phyloP scores from a whole-genome alignment of 2,113 vertebrate genomes.

The Dasyornis broadbenti region DNA sequence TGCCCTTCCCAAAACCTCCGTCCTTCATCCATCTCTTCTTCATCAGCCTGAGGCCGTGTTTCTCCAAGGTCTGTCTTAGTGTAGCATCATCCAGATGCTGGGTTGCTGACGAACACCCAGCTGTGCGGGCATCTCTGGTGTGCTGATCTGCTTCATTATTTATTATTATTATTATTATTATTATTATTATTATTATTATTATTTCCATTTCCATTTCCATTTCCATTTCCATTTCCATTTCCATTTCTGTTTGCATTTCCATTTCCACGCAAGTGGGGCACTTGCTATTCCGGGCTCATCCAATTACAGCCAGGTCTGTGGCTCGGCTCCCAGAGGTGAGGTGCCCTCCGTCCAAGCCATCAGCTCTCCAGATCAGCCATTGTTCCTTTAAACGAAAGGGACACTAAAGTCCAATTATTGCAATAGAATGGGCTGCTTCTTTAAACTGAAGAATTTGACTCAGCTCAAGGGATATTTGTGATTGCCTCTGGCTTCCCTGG shows the following conservation, averaged over 20 bases:
- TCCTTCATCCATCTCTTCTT: background rate
- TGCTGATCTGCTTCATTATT: background rate
- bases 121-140: background rate
- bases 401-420: constrained; percentile 66
- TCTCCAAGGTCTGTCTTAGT: background rate
- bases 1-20: background rate
- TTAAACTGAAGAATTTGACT: constrained; percentile 64
- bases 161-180: background rate
- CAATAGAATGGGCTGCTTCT: constrained; percentile 48
- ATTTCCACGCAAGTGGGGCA: background rate
- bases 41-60: background rate
- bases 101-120: background rate
- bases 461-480: constrained; percentile 68
- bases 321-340: constrained; percentile 11
- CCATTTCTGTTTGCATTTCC: background rate
- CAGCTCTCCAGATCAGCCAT: constrained; percentile 26
- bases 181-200: background rate
- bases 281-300: background rate
- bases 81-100: background rate
- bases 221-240: background rate
- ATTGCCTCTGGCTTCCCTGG: constrained; percentile 66
- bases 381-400: constrained; percentile 60
- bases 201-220: background rate
- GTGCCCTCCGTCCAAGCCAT: background rate
- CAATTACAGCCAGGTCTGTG: background rate